Percentiles rank a stretch among this genome's conserved stretches.
Evolutionary conservation across 23 tunicate species (phyloP).

Genomic region (Diplosoma virens): DNA sequence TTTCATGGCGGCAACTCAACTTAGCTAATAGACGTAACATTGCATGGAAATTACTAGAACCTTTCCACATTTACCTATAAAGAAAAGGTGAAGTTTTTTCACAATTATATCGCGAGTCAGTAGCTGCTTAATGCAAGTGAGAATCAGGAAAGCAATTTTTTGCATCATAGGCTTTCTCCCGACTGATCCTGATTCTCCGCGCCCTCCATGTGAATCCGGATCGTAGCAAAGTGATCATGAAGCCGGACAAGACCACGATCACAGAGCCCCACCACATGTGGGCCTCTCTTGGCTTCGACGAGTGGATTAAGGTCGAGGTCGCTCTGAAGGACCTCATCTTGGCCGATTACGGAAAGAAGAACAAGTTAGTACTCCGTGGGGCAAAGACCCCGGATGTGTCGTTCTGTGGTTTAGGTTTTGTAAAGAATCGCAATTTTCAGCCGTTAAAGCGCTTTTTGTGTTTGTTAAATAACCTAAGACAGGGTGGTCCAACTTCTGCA

Average conservation of each 20-base stretch:
- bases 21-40: too few species aligned
- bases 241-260: constrained; percentile 99
- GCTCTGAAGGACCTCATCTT: constrained; percentile 97
- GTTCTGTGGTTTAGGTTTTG: background rate
- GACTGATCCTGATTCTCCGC: constrained; percentile 91
- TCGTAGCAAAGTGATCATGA: constrained; percentile 98
- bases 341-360: constrained; percentile 99
- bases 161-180: constrained; percentile 85
- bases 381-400: background rate
- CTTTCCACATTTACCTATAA: too few species aligned
- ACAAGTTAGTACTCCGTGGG: constrained; percentile 53
- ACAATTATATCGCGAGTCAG: background rate
- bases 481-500: too few species aligned
- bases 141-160: background rate
- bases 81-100: background rate
- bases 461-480: background rate
- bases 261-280: constrained; percentile 99
- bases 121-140: background rate
- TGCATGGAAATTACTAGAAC: background rate
- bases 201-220: constrained; percentile 99
- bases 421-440: background rate
- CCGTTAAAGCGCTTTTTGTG: background rate
- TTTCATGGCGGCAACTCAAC: too few species aligned
- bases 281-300: constrained; percentile 96
- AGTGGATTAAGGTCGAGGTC: constrained; percentile 99